These are phyloP conservation scores for Ophioderma brevispina DNA, from an alignment of 35 echinoderm and acorn worm species.

Conservation along the genomic window DNA sequence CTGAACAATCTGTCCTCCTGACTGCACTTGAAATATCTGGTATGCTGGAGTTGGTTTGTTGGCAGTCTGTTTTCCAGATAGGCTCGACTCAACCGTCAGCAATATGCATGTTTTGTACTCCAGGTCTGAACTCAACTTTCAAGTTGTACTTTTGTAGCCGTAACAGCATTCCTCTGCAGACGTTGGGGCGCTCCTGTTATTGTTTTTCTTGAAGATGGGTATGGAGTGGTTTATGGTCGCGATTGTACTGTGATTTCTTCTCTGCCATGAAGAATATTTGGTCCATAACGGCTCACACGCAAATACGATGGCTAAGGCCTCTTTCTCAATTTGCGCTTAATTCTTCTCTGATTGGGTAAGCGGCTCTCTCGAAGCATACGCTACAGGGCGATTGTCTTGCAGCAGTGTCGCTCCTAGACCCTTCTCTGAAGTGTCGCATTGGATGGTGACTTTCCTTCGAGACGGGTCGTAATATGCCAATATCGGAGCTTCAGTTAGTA, in stretches of 20 bases:
- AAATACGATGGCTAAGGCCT: conserved; percentile 34
- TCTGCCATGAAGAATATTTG: conserved; percentile 45
- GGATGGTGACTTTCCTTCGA: conserved; percentile 43
- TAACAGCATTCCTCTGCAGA: conserved; percentile 79
- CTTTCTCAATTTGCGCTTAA: conserved; percentile 68
- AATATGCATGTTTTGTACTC: conserved; percentile 24
- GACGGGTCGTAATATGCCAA: conserved; percentile 51
- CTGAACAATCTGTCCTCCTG: neutral
- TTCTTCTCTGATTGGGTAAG: conserved; percentile 14
- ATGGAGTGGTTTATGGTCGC: conserved; percentile 72
- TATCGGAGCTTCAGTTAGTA: conserved; percentile 32
- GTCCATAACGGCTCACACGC: conserved; percentile 50
- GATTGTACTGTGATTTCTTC: conserved; percentile 19
- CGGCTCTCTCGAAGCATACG: conserved; percentile 39
- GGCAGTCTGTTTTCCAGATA: neutral
- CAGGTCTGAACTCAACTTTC: conserved; percentile 8
- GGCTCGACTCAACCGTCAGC: conserved; percentile 30
- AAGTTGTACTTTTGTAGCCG: conserved; percentile 63
- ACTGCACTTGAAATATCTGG: neutral
- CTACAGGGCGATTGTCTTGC: conserved; percentile 46
- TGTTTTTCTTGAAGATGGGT: conserved; percentile 51
- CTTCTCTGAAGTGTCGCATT: conserved; percentile 49
- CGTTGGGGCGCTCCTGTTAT: conserved; percentile 47
- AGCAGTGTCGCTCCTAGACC: conserved; percentile 45
- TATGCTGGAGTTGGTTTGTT: neutral